Percentiles rank a stretch among this genome's conserved stretches.
Conservation (phyloP, 2,113 vertebrate genomes). For the Callospermophilus lateralis region DNA sequence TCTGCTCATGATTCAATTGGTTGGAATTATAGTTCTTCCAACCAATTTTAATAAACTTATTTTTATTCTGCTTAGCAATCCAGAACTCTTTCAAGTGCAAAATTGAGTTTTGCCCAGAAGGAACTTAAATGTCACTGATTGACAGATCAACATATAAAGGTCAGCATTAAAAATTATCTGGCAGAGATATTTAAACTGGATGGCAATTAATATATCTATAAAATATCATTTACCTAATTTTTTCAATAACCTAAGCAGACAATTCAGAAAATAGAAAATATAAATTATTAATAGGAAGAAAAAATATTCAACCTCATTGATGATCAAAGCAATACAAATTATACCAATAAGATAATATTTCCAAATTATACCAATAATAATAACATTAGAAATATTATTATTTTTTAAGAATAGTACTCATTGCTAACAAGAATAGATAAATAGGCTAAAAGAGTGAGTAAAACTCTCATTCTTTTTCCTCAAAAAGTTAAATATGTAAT, state of each 20-base stretch:
- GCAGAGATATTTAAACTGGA: slow-evolving; percentile 14
- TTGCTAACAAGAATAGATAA: neutral
- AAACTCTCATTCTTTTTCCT: neutral
- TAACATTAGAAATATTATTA: neutral
- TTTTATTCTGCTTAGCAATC: slow-evolving; percentile 15
- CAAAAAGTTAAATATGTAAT: slow-evolving; percentile 13
- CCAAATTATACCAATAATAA: neutral
- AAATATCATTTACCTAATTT: neutral
- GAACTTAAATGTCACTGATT: neutral
- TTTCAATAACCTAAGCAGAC: neutral
- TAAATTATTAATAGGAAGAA: slow-evolving; percentile 15
- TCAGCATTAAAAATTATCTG: slow-evolving; percentile 22
- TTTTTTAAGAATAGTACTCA: slow-evolving; percentile 30
- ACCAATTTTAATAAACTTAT: neutral
- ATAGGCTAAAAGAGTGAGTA: neutral
- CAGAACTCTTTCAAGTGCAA: neutral
- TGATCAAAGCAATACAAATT: slow-evolving; percentile 1
- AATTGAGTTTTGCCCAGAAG: neutral
- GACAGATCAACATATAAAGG: neutral
- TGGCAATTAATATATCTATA: neutral
- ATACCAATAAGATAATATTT: neutral
- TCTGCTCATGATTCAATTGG: neutral
- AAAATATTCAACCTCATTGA: neutral
- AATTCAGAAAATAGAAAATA: slow-evolving; percentile 43
- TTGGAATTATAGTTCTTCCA: slow-evolving; percentile 32